These are phyloP conservation scores for Oasisia sp. DNA, from an alignment of 2,888 invertebrate genomes.

Conservation along the genomic window DNA sequence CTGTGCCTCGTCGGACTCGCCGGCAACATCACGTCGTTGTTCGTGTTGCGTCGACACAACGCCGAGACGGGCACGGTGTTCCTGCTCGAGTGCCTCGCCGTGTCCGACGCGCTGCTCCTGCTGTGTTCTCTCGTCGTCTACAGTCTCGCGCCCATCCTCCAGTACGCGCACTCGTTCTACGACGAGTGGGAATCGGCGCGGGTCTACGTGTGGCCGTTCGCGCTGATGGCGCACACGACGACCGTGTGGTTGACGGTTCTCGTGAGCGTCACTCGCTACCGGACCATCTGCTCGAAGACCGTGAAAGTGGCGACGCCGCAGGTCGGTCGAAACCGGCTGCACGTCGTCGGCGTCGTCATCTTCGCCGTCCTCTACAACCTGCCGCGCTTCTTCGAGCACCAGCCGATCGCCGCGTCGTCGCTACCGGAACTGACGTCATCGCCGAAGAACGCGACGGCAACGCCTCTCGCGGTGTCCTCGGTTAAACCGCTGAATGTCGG, in stretches of 20 bases:
- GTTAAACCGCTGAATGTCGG: slow-evolving; percentile 31
- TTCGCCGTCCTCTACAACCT: slow-evolving; percentile 41
- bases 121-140: slow-evolving; percentile 28
- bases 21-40: slow-evolving; percentile 39
- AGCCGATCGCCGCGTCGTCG: slow-evolving; percentile 8
- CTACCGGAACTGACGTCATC: slow-evolving; percentile 14
- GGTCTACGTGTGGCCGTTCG: slow-evolving; percentile 41
- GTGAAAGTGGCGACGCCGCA: slow-evolving; percentile 29
- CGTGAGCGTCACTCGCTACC: slow-evolving; percentile 40
- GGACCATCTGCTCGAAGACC: slow-evolving; percentile 37
- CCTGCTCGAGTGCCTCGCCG: slow-evolving; percentile 32
- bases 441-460: background rate
- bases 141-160: slow-evolving; percentile 19
- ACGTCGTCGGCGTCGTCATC: slow-evolving; percentile 35
- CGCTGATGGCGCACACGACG: slow-evolving; percentile 41
- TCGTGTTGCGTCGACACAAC: slow-evolving; percentile 39
- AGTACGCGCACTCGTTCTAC: slow-evolving; percentile 28
- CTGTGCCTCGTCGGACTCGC: slow-evolving; percentile 35
- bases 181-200: slow-evolving; percentile 17
- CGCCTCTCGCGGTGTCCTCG: background rate
- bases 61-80: slow-evolving; percentile 37
- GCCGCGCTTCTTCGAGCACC: slow-evolving; percentile 43
- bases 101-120: slow-evolving; percentile 24
- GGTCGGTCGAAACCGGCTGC: slow-evolving; percentile 28
- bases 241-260: slow-evolving; percentile 43